Percentiles rank a stretch among this genome's conserved stretches.
Conservation (phyloP, 2,888 invertebrate species). For the Ornithoptera priamus region DNA sequence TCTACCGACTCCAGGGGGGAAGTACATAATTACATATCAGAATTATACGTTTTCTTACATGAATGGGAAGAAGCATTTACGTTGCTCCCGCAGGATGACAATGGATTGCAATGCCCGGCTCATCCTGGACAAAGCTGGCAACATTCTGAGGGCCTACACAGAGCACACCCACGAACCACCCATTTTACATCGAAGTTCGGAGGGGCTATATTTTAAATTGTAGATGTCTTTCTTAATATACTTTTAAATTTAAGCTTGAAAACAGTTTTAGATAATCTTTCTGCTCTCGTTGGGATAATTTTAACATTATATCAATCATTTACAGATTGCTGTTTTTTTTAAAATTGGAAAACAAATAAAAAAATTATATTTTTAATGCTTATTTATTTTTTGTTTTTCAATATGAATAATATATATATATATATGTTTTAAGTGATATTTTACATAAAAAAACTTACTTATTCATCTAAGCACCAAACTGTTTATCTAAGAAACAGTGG, state of each 20-base stretch:
- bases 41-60: slow-evolving; percentile 20
- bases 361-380: too few species aligned
- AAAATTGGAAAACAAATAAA: too few species aligned
- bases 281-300: too few species aligned
- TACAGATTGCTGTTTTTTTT: too few species aligned
- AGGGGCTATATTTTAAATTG: slow-evolving; percentile 11
- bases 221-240: neutral
- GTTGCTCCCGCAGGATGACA: slow-evolving; percentile 41
- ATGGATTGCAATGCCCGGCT: slow-evolving; percentile 41
- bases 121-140: slow-evolving; percentile 35
- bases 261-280: neutral
- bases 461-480: too few species aligned
- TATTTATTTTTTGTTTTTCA: too few species aligned
- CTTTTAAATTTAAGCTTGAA: neutral
- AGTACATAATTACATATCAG: slow-evolving; percentile 28
- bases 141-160: slow-evolving; percentile 31
- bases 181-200: neutral
- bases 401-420: too few species aligned
- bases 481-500: too few species aligned
- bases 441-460: too few species aligned
- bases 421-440: too few species aligned
- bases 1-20: slow-evolving; percentile 11
- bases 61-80: slow-evolving; percentile 27
- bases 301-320: too few species aligned
- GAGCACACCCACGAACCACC: slow-evolving; percentile 17